phyloP scores from a whole-genome alignment of 2,113 vertebrate genomes.

The Ptychochromis oligacanthus region DNA sequence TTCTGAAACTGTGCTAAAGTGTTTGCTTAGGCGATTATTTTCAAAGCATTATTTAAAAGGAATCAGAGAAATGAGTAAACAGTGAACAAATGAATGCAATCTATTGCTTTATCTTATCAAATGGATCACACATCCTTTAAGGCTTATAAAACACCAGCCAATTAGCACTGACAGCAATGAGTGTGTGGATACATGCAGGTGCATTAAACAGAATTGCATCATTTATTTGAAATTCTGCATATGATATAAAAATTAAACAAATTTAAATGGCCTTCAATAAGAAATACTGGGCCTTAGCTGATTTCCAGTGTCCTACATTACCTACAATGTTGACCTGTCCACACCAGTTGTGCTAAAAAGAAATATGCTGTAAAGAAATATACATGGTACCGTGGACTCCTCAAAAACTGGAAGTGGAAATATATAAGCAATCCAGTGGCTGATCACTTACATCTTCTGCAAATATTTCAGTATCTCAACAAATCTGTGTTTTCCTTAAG shows the following conservation, averaged over 20 bases:
- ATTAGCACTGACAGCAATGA: background rate
- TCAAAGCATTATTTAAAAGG: background rate
- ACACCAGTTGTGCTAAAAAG: background rate
- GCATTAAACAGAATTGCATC: background rate
- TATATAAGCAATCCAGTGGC: background rate
- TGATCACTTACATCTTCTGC: background rate
- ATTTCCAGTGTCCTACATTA: background rate
- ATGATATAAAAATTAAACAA: background rate
- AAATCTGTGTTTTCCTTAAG: background rate
- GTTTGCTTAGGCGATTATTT: background rate
- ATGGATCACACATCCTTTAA: background rate
- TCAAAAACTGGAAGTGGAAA: background rate
- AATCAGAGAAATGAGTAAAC: background rate
- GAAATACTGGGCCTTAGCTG: background rate
- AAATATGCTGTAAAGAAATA: too few relatives aligned
- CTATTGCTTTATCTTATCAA: background rate
- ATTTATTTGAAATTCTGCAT: background rate
- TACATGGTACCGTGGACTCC: too few relatives aligned
- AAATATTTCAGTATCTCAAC: background rate
- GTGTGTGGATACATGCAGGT: background rate
- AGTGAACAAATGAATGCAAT: conserved; percentile 2
- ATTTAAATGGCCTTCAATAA: background rate
- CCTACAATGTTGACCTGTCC: too few relatives aligned
- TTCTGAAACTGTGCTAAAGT: background rate
- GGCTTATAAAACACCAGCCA: background rate